Conservation (phyloP, 2,888 invertebrate genomes). For the Hirtodrosophila histrioides region DNA sequence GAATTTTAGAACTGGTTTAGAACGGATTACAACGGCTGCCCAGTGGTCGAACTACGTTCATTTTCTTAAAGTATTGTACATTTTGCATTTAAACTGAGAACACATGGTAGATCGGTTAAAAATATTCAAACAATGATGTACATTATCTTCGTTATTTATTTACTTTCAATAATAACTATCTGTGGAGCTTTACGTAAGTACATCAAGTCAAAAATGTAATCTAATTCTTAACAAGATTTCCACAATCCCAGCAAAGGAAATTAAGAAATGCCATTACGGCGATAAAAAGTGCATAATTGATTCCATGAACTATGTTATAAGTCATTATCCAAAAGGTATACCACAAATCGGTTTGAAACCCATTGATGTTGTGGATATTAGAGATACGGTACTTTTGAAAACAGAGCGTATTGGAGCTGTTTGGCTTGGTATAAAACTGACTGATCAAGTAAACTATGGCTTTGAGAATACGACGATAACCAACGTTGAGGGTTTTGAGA, state of each 20-base stretch:
- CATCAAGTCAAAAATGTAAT: background rate
- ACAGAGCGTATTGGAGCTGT: background rate
- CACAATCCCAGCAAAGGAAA: slow-evolving; percentile 32
- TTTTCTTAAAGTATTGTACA: background rate
- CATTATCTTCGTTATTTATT: background rate
- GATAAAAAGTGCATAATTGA: slow-evolving; percentile 37
- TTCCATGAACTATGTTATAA: slow-evolving; percentile 45
- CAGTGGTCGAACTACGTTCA: background rate
- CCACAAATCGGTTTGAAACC: slow-evolving; percentile 46
- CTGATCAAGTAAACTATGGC: slow-evolving; percentile 53
- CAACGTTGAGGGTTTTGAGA: slow-evolving; percentile 53
- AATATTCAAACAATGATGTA: background rate
- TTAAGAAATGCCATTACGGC: slow-evolving; percentile 47
- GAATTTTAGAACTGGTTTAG: no score
- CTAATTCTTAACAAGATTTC: background rate
- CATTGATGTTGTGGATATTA: slow-evolving; percentile 50
- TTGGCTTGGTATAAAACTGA: slow-evolving; percentile 27
- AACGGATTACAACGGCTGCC: background rate
- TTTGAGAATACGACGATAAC: slow-evolving; percentile 60
- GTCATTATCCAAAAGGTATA: slow-evolving; percentile 45
- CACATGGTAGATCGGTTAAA: background rate
- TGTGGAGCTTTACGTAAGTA: slow-evolving; percentile 24
- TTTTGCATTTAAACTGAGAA: background rate
- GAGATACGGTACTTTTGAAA: slow-evolving; percentile 21
- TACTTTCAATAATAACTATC: background rate